Evolutionary conservation across 1,140 invertebrate species (phyloP), one percentile per base, ranked within the genome.

Genomic region (Matsumurasca onukii): DNA sequence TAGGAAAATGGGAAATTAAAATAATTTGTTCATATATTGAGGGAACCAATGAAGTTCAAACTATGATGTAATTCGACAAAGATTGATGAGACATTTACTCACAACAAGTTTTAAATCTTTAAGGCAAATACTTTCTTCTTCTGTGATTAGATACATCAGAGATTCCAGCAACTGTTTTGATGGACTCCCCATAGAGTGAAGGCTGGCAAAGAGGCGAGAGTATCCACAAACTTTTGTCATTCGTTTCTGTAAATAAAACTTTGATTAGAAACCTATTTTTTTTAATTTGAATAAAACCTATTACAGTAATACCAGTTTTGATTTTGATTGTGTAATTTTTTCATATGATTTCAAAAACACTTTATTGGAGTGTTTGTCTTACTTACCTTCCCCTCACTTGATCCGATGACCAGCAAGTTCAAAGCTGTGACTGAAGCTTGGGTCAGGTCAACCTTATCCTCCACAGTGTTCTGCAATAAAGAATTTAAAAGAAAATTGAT

Each of bases 61-160:
- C n/a, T n/a, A n/a, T n/a, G n/a, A n/a, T n/a, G n/a, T n/a, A n/a
- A n/a, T n/a, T n/a, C n/a, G n/a, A n/a, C n/a, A n/a, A n/a, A n/a
- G n/a, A n/a, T n/a, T n/a, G n/a, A n/a, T n/a, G n/a, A 17, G 34
- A 9, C 34, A 9, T 39, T 20, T 5, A 59, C 20, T 64, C 52
- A 51, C 30, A 34, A 15, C 27, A 31, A 45, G n/a, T 45, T 34
- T 63, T 31, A 63, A 34, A 34, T 63, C 34, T 34, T 63, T 63
- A 2, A 63, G 61, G 30, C 67, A 62, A n/a, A 73, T 72, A 15
- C 71, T 69, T 24, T 76, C 75, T 2, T 75, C 78, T 71, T 80
- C 78, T 66, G 77, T 80, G 0, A 79, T 80, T 76, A 82, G 73
- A 39, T 73, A 68, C 31, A 82, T 74, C 31, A 81, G 76, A 30